These are phyloP conservation scores for Drosophila prolongata DNA, from an alignment of 2,888 invertebrate genomes.

Conservation along the genomic window DNA sequence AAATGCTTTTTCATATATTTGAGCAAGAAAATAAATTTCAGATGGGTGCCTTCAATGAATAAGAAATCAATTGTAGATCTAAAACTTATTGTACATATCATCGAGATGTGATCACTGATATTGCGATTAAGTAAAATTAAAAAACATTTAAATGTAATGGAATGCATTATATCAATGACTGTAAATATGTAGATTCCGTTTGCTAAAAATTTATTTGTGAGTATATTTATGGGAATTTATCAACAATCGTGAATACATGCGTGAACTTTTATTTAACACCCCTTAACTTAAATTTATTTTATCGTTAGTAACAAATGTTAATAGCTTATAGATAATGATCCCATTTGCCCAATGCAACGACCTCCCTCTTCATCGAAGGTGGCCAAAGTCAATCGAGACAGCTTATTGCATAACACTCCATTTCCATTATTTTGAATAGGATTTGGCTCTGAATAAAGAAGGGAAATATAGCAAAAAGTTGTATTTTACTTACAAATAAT, in stretches of 20 bases:
- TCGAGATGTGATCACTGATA: not conserved
- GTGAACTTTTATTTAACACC: constrained; percentile 50
- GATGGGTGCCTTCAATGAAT: not conserved
- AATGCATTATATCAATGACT: constrained; percentile 15
- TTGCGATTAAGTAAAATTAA: constrained; percentile 5
- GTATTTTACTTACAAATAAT: not conserved
- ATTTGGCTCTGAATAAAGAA: constrained; percentile 82
- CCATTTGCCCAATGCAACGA: constrained; percentile 93
- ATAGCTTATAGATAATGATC: constrained; percentile 91
- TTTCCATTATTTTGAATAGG: constrained; percentile 84
- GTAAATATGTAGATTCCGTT: constrained; percentile 30
- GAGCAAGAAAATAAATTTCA: constrained; percentile 2
- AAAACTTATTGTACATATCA: not conserved
- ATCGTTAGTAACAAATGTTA: constrained; percentile 78
- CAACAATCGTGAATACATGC: constrained; percentile 44
- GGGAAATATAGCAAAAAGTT: not conserved
- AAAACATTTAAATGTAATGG: constrained; percentile 6
- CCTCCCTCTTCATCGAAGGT: constrained; percentile 96
- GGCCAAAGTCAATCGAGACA: constrained; percentile 93
- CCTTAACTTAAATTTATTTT: constrained; percentile 47
- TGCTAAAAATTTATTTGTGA: constrained; percentile 30
- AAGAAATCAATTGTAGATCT: not conserved
- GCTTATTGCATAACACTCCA: constrained; percentile 91
- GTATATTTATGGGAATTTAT: constrained; percentile 38
- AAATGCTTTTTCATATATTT: constrained; percentile 1